phyloP scores from a whole-genome alignment of 2,113 vertebrate genomes.

The Solenodon paradoxus region DNA sequence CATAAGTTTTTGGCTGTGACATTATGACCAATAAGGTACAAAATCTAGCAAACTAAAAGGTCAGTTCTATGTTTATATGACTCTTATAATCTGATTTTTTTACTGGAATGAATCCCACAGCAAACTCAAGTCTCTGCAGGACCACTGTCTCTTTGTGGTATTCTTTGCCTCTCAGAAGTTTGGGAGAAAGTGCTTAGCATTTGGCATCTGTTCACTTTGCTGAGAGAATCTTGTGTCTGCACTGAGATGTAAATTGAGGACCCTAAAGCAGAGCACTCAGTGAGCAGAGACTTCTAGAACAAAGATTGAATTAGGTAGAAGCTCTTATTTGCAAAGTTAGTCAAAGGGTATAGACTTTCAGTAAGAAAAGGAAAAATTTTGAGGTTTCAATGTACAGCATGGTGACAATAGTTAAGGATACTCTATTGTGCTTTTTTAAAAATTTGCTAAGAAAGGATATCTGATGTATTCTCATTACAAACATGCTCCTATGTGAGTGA shows the following conservation, averaged over 20 bases:
- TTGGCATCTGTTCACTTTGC: not conserved
- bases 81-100: slow-evolving; percentile 59
- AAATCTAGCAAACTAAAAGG: slow-evolving; percentile 31
- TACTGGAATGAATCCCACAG: not conserved
- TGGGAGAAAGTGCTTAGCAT: not conserved
- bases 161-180: not conserved
- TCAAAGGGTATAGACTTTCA: not conserved
- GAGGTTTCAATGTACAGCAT: not conserved
- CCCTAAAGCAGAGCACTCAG: not conserved
- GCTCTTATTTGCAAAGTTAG: not conserved
- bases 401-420: not conserved
- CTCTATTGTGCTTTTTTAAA: not conserved
- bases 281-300: not conserved
- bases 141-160: not conserved
- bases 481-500: not conserved
- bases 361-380: not conserved
- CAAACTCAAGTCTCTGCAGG: not conserved
- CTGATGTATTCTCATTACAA: not conserved
- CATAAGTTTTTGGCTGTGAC: not conserved
- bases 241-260: not conserved
- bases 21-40: not conserved
- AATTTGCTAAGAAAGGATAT: not conserved
- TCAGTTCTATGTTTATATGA: slow-evolving; percentile 45
- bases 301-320: not conserved
- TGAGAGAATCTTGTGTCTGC: not conserved